Percentiles rank a stretch among this genome's conserved stretches.
These are phyloP conservation scores for Melanotaenia parkinsoni DNA, from an alignment of 2,797 vertebrate species.

Conservation along the genomic window DNA sequence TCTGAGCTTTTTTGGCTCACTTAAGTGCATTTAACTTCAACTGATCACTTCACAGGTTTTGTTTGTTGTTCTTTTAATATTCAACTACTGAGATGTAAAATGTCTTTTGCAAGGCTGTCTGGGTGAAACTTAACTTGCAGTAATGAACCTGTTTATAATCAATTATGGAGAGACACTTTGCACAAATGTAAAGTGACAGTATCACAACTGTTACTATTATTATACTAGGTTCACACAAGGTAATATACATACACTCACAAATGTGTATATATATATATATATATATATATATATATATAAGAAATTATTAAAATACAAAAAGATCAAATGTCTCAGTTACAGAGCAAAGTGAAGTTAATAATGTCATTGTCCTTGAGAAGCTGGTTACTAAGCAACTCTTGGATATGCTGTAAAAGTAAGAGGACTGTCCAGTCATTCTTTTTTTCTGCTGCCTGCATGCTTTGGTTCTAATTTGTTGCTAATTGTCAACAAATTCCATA, in stretches of 20 bases:
- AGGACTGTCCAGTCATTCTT: slow-evolving; percentile 1
- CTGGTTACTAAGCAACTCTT: slow-evolving; percentile 61
- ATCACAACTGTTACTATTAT: not conserved
- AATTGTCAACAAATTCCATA: not conserved
- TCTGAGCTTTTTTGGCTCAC: not conserved
- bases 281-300: not conserved
- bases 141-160: not conserved
- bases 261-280: too few species aligned
- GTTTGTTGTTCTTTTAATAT: not conserved
- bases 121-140: not conserved
- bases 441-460: not conserved
- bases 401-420: slow-evolving; percentile 12
- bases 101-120: not conserved
- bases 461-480: not conserved
- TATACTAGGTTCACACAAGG: not conserved
- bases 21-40: not conserved
- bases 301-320: not conserved
- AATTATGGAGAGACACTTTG: not conserved
- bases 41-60: not conserved
- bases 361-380: slow-evolving; percentile 31
- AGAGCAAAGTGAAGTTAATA: slow-evolving; percentile 12
- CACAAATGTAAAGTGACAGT: not conserved
- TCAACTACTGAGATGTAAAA: not conserved
- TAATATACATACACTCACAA: not conserved
- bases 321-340: not conserved